These are phyloP conservation scores for Trachymyrmex septentrionalis DNA, from an alignment of 1,140 invertebrate genomes.

Conservation along the genomic window DNA sequence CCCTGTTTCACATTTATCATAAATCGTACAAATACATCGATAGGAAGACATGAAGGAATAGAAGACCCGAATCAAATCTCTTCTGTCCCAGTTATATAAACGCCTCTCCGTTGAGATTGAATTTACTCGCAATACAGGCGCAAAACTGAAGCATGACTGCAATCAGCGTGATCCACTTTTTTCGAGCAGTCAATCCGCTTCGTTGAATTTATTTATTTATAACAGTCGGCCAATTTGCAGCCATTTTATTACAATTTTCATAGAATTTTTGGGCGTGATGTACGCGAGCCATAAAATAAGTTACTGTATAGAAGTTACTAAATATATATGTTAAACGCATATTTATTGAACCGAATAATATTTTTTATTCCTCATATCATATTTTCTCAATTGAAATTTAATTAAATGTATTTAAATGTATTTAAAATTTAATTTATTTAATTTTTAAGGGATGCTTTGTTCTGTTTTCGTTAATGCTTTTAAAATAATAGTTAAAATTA, in stretches of 20 bases:
- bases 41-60: not conserved
- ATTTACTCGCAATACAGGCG: conserved; percentile 8
- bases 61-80: conserved; percentile 20
- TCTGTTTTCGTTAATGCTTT: not conserved
- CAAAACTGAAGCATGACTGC: not conserved
- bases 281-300: not conserved
- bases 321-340: not conserved
- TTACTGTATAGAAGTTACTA: not conserved
- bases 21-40: conserved; percentile 1
- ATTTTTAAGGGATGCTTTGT: not conserved
- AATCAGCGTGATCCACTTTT: conserved; percentile 30
- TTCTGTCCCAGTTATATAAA: conserved; percentile 32
- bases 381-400: conserved; percentile 5
- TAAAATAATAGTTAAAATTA: not conserved
- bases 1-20: conserved; percentile 1
- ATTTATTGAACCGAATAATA: not conserved
- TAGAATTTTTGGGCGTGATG: not conserved
- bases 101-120: not conserved
- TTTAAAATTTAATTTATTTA: not conserved
- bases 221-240: conserved; percentile 20
- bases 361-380: not conserved
- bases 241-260: conserved; percentile 46
- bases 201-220: conserved; percentile 71
- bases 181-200: conserved; percentile 39
- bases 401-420: not conserved